Base-by-base conservation (phyloP, 2,113 vertebrate genomes). In the Urocolius indicus region DNA sequence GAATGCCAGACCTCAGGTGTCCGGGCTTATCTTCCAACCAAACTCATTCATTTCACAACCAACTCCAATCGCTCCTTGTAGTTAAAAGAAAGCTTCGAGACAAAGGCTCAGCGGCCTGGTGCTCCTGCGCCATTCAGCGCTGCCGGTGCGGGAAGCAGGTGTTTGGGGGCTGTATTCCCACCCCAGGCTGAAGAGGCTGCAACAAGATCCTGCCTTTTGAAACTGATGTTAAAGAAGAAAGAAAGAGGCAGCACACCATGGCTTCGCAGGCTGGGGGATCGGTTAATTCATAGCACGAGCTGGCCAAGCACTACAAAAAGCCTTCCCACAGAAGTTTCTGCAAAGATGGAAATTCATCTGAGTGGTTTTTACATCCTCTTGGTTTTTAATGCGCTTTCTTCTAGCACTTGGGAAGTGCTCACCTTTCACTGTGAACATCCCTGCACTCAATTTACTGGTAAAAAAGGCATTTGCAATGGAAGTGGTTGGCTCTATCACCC, bases 1-100 rank as follows among this genome's bases (percentile, higher is more conserved):
- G 84, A 94, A 95, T 43, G 92, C 68, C 26, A 79, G 92, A 71
- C 94, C 93, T 97, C 95, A 96, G 97, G 96, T 97, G 95, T 95
- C 86, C 38, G 0, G 59, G 84, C 86, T 96, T 93, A 92, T 96
- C 95, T 96, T 88, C 86, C 86, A 87, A 69, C 93, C 68, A 67
- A 95, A 92, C 59, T 92, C 91, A 94, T 97, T 96, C 94, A 94
- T 85, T 90, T 88, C 89, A 78, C 38, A 88, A 46, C 86, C 81
- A 84, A 79, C 84, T 82, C 65, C 2, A 49, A 52, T 67, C 95
- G 59, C 81, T 95, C 52, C 93, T 95, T 71, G 34, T 48, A 87
- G 36, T 93, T 94, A 75, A 91, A 97, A 96, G 96, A 89, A 95
- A 96, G 58, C 46, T 80, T 18, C 43, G 2, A 68, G n/a, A 95